These are phyloP conservation scores for Todus mexicanus DNA, from an alignment of 2,797 vertebrate genomes.

Conservation along the genomic window DNA sequence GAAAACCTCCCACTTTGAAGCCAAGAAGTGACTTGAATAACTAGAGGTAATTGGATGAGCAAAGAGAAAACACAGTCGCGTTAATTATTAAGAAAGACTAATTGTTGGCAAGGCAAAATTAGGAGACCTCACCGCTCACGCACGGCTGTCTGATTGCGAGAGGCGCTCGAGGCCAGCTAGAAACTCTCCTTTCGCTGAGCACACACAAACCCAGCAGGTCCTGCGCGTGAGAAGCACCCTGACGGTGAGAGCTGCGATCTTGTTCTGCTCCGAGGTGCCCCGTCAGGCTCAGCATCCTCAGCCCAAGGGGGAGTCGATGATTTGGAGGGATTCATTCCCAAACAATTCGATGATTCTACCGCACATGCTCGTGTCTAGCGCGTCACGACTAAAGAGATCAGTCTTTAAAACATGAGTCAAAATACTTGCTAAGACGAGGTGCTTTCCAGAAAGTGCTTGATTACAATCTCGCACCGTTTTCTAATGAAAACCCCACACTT, in stretches of 20 bases:
- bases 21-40: neutral
- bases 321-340: no score
- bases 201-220: neutral
- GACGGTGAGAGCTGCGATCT: accelerated
- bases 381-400: no score
- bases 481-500: no score
- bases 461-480: no score
- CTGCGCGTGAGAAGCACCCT: neutral
- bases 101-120: neutral
- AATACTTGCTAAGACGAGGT: no score
- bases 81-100: neutral
- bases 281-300: neutral
- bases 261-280: neutral
- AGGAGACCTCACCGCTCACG: neutral
- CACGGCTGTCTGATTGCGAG: neutral
- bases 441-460: no score
- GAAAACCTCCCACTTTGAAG: neutral
- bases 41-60: neutral
- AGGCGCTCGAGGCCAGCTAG: neutral
- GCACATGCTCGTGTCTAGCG: no score
- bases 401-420: no score
- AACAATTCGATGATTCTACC: no score
- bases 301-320: no score
- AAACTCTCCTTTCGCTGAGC: neutral
- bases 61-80: neutral